Percentiles rank a stretch among this genome's conserved stretches.
phyloP scores from a whole-genome alignment of 2,113 vertebrate genomes.

The Platichthys flesus region DNA sequence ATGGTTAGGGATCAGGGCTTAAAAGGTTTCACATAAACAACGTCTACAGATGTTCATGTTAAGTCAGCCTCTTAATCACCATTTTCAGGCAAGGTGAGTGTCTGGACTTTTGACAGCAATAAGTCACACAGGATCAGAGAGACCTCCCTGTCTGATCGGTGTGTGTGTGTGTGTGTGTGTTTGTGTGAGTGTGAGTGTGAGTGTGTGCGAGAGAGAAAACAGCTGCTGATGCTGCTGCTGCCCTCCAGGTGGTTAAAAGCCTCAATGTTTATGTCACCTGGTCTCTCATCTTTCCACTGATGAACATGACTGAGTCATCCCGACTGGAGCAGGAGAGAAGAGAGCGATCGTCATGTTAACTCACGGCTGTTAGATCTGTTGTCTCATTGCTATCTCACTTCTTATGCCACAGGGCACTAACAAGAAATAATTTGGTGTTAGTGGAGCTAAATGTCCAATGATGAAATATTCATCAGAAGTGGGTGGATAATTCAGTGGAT shows the following conservation, averaged over 20 bases:
- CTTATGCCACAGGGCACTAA: not conserved
- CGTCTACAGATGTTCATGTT: not conserved
- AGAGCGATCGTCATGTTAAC: constrained; percentile 12
- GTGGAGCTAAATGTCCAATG: too few species aligned
- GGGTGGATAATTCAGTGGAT: not conserved
- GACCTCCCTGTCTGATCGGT: not conserved
- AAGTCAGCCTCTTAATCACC: not conserved
- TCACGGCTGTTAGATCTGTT: not conserved
- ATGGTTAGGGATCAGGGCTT: not conserved
- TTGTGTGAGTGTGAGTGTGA: not conserved
- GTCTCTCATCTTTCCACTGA: constrained; percentile 27
- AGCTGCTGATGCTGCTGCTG: constrained; percentile 25
- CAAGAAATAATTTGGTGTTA: not conserved
- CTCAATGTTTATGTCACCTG: constrained; percentile 13
- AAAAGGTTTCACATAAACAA: not conserved
- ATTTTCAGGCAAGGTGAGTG: not conserved
- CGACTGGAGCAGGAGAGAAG: constrained; percentile 19
- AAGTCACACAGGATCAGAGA: constrained; percentile 14
- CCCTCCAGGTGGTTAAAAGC: constrained; percentile 36
- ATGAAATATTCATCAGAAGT: not conserved
- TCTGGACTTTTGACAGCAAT: constrained; percentile 33
- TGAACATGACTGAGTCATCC: constrained; percentile 29
- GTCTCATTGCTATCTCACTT: not conserved
- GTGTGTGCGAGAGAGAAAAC: constrained; percentile 21
- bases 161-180: constrained; percentile 1